phyloP scores from a whole-genome alignment of 2,888 invertebrate genomes.

The Julus scandinavius region DNA sequence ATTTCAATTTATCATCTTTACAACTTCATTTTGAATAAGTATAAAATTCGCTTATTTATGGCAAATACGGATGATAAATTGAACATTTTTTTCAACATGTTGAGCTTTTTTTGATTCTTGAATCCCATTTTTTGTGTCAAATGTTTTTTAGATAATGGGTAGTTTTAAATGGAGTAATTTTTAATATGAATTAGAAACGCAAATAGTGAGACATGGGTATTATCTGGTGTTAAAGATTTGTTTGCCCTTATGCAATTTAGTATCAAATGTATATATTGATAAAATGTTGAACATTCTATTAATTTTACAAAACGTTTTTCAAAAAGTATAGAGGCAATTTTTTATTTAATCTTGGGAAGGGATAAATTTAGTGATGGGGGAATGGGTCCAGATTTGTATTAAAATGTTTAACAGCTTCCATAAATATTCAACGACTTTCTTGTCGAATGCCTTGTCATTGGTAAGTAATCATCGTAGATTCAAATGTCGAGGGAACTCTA shows the following conservation, averaged over 20 bases:
- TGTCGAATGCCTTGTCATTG: slow-evolving; percentile 1
- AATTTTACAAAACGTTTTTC: not conserved
- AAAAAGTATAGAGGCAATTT: not conserved
- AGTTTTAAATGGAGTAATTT: not conserved
- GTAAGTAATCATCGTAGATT: not conserved
- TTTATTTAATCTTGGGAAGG: not conserved
- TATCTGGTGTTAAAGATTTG: too few species aligned
- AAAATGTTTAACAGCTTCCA: slow-evolving; percentile 14
- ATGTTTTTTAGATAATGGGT: not conserved
- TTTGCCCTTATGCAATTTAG: too few species aligned
- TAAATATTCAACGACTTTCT: not conserved
- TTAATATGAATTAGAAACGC: too few species aligned
- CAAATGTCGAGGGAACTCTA: not conserved
- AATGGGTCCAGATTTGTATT: not conserved
- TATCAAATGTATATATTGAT: not conserved
- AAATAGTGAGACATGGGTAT: too few species aligned
- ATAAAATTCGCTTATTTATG: not conserved
- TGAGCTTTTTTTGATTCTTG: not conserved
- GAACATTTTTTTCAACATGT: not conserved
- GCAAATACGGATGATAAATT: not conserved
- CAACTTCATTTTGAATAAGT: not conserved
- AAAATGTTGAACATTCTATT: not conserved
- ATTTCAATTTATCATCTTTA: not conserved
- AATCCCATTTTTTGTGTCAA: not conserved
- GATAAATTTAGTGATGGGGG: not conserved